Base-by-base conservation (phyloP, 2,797 vertebrate species). In the Ataeniobius toweri region DNA sequence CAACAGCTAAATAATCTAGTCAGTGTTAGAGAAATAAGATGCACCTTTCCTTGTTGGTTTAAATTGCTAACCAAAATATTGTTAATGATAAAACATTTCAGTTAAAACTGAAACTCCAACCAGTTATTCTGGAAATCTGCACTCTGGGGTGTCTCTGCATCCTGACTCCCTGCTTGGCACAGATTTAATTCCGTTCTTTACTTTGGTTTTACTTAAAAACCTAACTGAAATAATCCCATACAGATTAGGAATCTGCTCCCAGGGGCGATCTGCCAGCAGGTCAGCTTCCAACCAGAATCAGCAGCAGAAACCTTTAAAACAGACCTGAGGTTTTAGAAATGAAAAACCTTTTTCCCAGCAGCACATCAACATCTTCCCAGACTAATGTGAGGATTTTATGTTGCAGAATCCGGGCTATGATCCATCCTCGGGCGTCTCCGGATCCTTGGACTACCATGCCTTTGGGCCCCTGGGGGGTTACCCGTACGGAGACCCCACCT, bases 401-500 rank as follows among this genome's bases (percentile, higher is more conserved):
- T 84, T 71, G 87, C 94, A 98, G 98, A 95, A 95, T 50, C 96
- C 97, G 0, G 95, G 95, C 22, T 98, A 96, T 74, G 97, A 98
- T 73, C 96, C 96, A 24, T 95, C 97, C 9, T 93, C 97, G 0
- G 94, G 95, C 80, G 94, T 97, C 95, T 94, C 96, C 0, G 96
- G 95, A 6, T 96, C 97, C 82, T 78, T 98, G 82, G 97, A 97
- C 73, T 98, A 96, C 89, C 97, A 97, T 75, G 96, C 97, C 0
- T 98, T 99, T 39, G 97, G 96, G 4, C 93, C 97, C 69, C 92
- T 98, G 85, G 97, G 97, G 50, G 95, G 96, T 0, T 98, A 97
- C 85, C 93, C 97, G 0, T 98, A 98, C 24, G 97, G 97, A 74
- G 98, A 99, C 91, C 96, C 97, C 9, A 90, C 96, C 31, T 98